Percentiles rank a stretch among this genome's conserved stretches.
phyloP scores from a whole-genome alignment of 2,888 invertebrate species.

The Parnassius glacialis region DNA sequence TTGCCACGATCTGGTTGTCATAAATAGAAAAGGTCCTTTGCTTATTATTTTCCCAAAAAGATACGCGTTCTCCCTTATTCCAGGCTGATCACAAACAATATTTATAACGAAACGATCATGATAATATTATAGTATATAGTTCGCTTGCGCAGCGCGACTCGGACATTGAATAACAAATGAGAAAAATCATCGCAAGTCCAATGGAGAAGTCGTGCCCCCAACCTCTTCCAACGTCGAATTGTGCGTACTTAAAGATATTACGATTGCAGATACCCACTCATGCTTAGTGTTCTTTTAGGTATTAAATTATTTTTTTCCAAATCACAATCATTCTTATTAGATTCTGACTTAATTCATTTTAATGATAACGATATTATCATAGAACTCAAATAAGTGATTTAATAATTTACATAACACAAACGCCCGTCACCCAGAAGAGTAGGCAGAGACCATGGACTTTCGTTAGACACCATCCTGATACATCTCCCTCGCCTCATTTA shows the following conservation, averaged over 20 bases:
- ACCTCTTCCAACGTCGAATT: conserved; percentile 19
- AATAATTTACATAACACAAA: too few species aligned
- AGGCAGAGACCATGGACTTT: too few species aligned
- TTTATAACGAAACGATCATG: conserved; percentile 48
- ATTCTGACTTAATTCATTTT: too few species aligned
- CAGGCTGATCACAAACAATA: conserved; percentile 51
- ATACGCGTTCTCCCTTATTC: conserved; percentile 48
- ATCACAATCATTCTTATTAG: too few species aligned
- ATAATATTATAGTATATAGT: conserved; percentile 42
- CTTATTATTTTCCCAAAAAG: background rate
- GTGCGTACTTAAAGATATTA: conserved; percentile 23
- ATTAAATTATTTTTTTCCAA: too few species aligned
- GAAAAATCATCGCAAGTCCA: conserved; percentile 57
- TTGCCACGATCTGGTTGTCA: background rate
- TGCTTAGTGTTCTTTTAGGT: background rate
- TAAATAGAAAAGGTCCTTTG: background rate
- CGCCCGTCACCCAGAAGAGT: too few species aligned
- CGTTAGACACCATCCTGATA: too few species aligned
- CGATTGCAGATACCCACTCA: conserved; percentile 13
- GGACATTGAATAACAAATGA: conserved; percentile 67
- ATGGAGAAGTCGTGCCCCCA: conserved; percentile 31
- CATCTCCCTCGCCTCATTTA: too few species aligned
- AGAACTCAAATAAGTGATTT: too few species aligned
- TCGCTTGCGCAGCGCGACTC: conserved; percentile 55
- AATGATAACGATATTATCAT: too few species aligned